Evolutionary conservation across 2,888 invertebrate genomes (phyloP).

Genomic region (Carterocephalus palaemon): DNA sequence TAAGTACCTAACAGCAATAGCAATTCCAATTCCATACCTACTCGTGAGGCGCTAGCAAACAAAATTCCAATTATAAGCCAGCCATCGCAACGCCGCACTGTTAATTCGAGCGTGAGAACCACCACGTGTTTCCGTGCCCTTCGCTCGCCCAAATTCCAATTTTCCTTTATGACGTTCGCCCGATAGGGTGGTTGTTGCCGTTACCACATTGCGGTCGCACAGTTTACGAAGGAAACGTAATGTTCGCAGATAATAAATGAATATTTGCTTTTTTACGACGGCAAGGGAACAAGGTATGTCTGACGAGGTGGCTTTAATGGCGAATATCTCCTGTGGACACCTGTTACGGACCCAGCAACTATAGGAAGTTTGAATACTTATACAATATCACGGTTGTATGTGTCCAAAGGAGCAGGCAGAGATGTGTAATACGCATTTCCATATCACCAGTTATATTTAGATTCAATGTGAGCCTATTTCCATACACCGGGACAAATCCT

Average conservation of each 20-base stretch:
- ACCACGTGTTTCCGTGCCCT: slow-evolving; percentile 44
- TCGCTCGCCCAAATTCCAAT: slow-evolving; percentile 49
- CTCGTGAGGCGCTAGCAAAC: slow-evolving; percentile 39
- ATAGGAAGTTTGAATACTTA: not conserved
- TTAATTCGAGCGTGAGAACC: slow-evolving; percentile 56
- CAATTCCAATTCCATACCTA: slow-evolving; percentile 19
- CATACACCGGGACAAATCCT: no score
- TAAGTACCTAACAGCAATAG: slow-evolving; percentile 25
- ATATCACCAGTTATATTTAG: no score
- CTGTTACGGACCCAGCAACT: not conserved
- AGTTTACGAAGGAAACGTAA: slow-evolving; percentile 29
- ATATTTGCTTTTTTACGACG: not conserved
- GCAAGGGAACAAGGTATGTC: not conserved
- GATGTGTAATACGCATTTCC: no score
- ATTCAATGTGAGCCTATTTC: no score
- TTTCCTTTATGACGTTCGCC: slow-evolving; percentile 53
- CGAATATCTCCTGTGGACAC: not conserved
- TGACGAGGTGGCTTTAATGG: not conserved
- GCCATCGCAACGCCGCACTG: slow-evolving; percentile 41
- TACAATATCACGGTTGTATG: not conserved
- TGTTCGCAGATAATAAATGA: slow-evolving; percentile 6
- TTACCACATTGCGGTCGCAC: slow-evolving; percentile 28
- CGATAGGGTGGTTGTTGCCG: slow-evolving; percentile 32
- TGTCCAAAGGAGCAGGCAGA: no score
- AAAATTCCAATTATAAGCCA: slow-evolving; percentile 56